Percentiles rank a stretch among this genome's conserved stretches.
Evolutionary conservation across 1,140 invertebrate species (phyloP).

Genomic region (Lethrus apterus): DNA sequence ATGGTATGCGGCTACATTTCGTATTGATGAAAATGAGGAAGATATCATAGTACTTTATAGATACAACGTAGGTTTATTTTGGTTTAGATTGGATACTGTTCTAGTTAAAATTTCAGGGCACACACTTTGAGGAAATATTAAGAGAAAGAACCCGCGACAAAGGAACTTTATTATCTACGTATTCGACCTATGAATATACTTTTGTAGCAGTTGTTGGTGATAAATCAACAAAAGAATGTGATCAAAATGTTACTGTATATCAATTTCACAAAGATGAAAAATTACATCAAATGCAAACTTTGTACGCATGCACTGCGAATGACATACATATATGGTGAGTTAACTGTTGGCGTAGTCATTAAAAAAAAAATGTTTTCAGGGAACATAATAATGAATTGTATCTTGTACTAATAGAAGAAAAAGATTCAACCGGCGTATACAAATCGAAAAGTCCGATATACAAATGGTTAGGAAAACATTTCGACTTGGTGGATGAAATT

Average conservation of each 20-base stretch:
- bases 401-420: not conserved
- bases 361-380: conserved; percentile 9
- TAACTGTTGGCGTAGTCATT: conserved; percentile 12
- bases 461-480: conserved; percentile 45
- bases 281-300: not conserved
- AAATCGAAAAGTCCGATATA: conserved; percentile 42
- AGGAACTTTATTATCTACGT: too few relatives aligned
- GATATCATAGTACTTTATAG: conserved; percentile 17
- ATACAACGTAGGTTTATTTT: conserved; percentile 17
- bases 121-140: conserved; percentile 13
- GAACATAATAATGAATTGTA: conserved; percentile 18
- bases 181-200: conserved; percentile 24
- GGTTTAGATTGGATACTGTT: conserved; percentile 20
- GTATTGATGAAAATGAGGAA: conserved; percentile 17
- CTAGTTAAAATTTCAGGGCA: conserved; percentile 28
- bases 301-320: not conserved
- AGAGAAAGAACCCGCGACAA: too few relatives aligned
- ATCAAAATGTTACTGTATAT: not conserved
- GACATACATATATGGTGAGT: not conserved
- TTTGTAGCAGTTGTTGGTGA: conserved; percentile 27
- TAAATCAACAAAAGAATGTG: not conserved
- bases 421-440: not conserved
- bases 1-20: too few relatives aligned
- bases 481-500: conserved; percentile 40
- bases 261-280: not conserved